Percentiles rank a stretch among this genome's conserved stretches.
These are phyloP conservation scores for Lordiphosa andalusiaca DNA, from an alignment of 2,888 invertebrate species.

Conservation along the genomic window DNA sequence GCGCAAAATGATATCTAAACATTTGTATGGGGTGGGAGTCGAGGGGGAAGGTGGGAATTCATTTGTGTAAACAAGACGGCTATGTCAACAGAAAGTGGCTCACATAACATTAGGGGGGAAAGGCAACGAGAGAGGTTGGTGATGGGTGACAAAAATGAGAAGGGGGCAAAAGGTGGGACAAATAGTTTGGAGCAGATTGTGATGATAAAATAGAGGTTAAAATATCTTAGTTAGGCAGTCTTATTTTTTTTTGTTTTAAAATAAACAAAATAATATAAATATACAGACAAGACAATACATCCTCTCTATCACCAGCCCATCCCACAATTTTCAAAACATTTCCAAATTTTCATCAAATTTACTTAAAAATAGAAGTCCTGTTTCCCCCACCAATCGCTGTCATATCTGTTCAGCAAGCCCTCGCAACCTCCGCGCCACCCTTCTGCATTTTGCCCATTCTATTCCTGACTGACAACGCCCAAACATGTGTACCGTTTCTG, in stretches of 20 bases:
- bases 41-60: slow-evolving; percentile 12
- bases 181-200: too few species aligned
- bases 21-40: slow-evolving; percentile 25
- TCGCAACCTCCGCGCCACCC: slow-evolving; percentile 14
- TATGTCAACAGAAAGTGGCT: slow-evolving; percentile 39
- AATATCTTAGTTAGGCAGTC: too few species aligned
- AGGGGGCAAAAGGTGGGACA: background rate
- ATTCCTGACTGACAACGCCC: slow-evolving; percentile 45
- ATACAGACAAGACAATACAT: too few species aligned
- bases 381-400: slow-evolving; percentile 6
- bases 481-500: slow-evolving; percentile 62
- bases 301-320: too few species aligned
- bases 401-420: background rate
- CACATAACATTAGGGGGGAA: slow-evolving; percentile 29
- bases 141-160: background rate
- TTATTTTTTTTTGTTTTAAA: too few species aligned
- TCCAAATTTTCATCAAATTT: slow-evolving; percentile 1
- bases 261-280: too few species aligned
- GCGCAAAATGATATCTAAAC: slow-evolving; percentile 58
- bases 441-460: slow-evolving; percentile 5
- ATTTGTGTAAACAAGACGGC: slow-evolving; percentile 55
- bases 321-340: too few species aligned
- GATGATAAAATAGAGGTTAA: too few species aligned
- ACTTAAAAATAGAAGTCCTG: too few species aligned
- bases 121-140: background rate